Percentiles rank a stretch among this genome's conserved stretches.
Evolutionary conservation across 2,888 invertebrate genomes (phyloP).

Genomic region (Kuschelorhynchus macadamiae): DNA sequence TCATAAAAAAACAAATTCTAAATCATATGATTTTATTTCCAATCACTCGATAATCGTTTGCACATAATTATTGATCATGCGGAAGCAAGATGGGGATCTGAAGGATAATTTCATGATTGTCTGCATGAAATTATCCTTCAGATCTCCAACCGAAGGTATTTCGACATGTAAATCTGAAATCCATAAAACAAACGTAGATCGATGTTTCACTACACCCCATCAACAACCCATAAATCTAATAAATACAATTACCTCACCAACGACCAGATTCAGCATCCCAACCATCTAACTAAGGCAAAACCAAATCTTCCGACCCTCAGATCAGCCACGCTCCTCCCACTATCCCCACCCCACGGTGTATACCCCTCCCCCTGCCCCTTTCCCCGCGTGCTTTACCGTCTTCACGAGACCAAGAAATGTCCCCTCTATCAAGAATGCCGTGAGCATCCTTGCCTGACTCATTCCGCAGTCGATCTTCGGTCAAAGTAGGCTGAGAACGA

Average conservation of each 20-base stretch:
- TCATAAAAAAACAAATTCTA: no score
- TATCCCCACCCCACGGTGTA: constrained; percentile 23
- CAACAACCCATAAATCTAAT: background rate
- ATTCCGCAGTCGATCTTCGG: constrained; percentile 64
- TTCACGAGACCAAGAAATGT: constrained; percentile 28
- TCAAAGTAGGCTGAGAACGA: constrained; percentile 23
- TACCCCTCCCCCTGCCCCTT: constrained; percentile 27
- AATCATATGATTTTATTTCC: no score
- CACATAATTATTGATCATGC: no score
- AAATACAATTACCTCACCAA: constrained; percentile 16
- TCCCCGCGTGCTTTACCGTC: constrained; percentile 37
- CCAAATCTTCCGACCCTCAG: constrained; percentile 32
- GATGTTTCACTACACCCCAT: background rate
- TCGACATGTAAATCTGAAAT: no score
- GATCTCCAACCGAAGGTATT: no score
- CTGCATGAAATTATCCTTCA: no score
- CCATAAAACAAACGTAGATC: background rate
- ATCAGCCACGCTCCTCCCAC: constrained; percentile 31
- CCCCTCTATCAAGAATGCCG: constrained; percentile 36
- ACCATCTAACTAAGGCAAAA: constrained; percentile 23
- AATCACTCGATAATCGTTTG: no score
- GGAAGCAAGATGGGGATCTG: no score
- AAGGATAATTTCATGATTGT: no score
- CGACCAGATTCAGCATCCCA: constrained; percentile 27
- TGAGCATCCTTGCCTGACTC: constrained; percentile 56